Evolutionary conservation across 1,140 invertebrate species (phyloP), one percentile per base, ranked within the genome.

Genomic region (Drosophila fuyamai): DNA sequence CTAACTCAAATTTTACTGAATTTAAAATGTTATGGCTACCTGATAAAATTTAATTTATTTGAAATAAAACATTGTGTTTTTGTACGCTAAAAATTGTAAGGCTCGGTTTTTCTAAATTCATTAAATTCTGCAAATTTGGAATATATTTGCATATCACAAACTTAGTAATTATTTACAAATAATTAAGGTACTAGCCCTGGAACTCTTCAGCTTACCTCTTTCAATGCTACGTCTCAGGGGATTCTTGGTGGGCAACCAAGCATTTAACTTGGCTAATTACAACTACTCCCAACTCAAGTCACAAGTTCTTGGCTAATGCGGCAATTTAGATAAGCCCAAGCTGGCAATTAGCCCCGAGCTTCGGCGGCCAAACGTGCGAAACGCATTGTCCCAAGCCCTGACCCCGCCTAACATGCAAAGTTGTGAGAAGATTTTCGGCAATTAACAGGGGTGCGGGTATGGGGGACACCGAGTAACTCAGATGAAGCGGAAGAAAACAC

Each of bases 311-410:
- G 84, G 83, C 70, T 88, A 88, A 88, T 66, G 80, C 76, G 76
- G 84, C 79, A 88, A 88, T 88, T 88, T 88, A 88, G 83, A 88
- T 88, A 88, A 89, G 83, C 72, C 74, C 55, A 23, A 84, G 71
- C 66, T 53, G 83, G 83, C 83, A 88, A 88, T 88, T 88, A 88
- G 76, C 66, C 51, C 53, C 70, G 50, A 53, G 44, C 44, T 59
- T 48, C 58, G 68, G 58, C 47, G 43, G 40, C 50, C 58, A 51
- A 75, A 82, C 67, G 79, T 86, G 79, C 78, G 68, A 83, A 77
- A 75, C 76, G 84, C 84, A 88, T 88, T 88, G 83, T 88, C 53
- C 71, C 65, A 74, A 89, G 79, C 83, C 83, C 83, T 88, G 83
- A 88, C 83, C 83, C 83, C 83, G 79, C 71, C 63, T 74, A 88